Percentiles rank a stretch among this genome's conserved stretches.
These are phyloP conservation scores for Ophiothrix spiculata DNA, from an alignment of 35 echinoderm and acorn worm genomes.

Conservation along the genomic window DNA sequence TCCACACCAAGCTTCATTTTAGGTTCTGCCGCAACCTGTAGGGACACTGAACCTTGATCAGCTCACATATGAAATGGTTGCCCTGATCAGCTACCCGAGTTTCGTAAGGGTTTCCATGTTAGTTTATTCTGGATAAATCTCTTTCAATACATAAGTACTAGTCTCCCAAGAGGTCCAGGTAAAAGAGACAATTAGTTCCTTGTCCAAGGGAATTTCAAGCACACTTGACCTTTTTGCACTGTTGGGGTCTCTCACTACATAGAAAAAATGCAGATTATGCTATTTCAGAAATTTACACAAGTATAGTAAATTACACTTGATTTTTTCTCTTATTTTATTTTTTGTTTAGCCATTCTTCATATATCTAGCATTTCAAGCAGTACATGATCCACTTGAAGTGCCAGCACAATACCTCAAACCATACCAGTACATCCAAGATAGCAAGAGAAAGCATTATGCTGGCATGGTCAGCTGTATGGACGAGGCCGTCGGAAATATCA, in stretches of 20 bases:
- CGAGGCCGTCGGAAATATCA: conserved; percentile 59
- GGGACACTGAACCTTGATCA: no score
- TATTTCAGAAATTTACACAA: neutral
- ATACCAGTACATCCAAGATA: conserved; percentile 40
- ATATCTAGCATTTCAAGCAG: conserved; percentile 65
- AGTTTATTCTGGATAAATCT: neutral
- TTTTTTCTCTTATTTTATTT: neutral
- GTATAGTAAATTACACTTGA: neutral
- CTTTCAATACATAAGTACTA: no score
- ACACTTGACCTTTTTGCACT: neutral
- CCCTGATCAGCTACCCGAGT: no score
- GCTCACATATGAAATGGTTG: no score
- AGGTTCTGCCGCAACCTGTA: no score
- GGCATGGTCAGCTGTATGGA: conserved; percentile 66
- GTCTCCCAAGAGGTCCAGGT: no score
- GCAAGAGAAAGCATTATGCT: conserved; percentile 35
- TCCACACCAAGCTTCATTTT: no score
- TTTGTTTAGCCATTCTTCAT: conserved; percentile 62
- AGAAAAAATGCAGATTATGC: neutral
- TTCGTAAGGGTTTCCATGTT: neutral
- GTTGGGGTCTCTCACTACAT: neutral
- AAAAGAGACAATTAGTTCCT: no score
- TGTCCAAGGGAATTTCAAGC: no score
- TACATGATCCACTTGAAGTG: conserved; percentile 69
- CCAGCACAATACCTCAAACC: conserved; percentile 38